Evolutionary conservation across 2,797 vertebrate genomes (phyloP).

Genomic region (Cynodonichthys magdalenae): DNA sequence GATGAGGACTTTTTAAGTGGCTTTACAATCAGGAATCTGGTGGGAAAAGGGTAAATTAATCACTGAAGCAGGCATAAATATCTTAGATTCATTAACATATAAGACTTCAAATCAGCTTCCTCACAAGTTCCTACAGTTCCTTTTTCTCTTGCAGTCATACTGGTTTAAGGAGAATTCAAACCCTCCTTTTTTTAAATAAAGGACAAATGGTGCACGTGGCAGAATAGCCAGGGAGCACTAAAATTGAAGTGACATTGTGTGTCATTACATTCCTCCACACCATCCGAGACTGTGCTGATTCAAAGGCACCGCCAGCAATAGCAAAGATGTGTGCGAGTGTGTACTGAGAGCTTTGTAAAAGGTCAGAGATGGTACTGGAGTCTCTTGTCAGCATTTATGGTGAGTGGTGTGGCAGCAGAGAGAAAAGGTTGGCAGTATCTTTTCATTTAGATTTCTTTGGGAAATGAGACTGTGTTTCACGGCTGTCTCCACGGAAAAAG

Average conservation of each 20-base stretch:
- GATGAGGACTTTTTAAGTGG: conserved; percentile 16
- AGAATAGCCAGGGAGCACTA: conserved; percentile 46
- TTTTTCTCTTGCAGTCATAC: conserved; percentile 27
- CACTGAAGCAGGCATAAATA: conserved; percentile 36
- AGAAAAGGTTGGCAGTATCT: conserved; percentile 70
- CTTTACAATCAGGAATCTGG: conserved; percentile 31
- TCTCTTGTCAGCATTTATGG: conserved; percentile 72
- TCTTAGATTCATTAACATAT: conserved; percentile 27
- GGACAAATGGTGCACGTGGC: conserved; percentile 72
- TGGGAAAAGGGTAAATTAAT: conserved; percentile 39
- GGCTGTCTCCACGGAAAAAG: conserved; percentile 45
- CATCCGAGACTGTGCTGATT: conserved; percentile 62
- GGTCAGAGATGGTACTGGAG: conserved; percentile 67
- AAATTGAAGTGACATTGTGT: conserved; percentile 71
- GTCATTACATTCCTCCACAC: conserved; percentile 76
- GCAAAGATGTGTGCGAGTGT: conserved; percentile 45
- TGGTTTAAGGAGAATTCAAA: conserved; percentile 42
- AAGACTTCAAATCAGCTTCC: conserved; percentile 14
- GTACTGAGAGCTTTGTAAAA: conserved; percentile 55
- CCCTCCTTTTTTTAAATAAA: conserved; percentile 57
- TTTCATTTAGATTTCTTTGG: conserved; percentile 63
- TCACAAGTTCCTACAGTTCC: conserved; percentile 21
- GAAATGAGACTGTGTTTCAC: conserved; percentile 64
- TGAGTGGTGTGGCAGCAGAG: conserved; percentile 46
- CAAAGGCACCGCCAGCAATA: conserved; percentile 64